Evolutionary conservation across 2,797 vertebrate genomes (phyloP), one percentile per base, ranked within the genome.

Genomic region (Sciurus vulgaris): DNA sequence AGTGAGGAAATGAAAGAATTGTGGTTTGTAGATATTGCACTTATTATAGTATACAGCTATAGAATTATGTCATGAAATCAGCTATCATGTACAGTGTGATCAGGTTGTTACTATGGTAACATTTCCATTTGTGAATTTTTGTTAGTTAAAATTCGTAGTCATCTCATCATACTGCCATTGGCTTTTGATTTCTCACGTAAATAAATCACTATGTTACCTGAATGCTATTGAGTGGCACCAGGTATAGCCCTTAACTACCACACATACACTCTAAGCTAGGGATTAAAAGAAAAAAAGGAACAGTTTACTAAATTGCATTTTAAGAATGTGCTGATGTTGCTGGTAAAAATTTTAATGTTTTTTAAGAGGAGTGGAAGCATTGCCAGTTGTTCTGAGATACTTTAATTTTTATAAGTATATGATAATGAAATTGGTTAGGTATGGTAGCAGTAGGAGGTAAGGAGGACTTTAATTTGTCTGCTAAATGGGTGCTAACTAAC

Each of bases 161-260:
- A 93, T 97, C 93, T 93, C 70, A 95, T 95, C 95, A 83, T 92
- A 41, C 73, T 94, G 92, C 78, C 86, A 89, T 89, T 97, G 95
- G 89, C 92, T 95, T 96, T 97, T 92, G 94, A 93, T 96, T 95
- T 95, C 84, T 89, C 82, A 95, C 96, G 95, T 98, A 97, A 98
- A 97, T 98, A 98, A 98, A 98, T 98, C 97, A 97, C 97, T 96
- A n/a, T 96, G 96, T 91, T 96, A 92, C 97, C 97, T 98, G 95
- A 87, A 67, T 98, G 95, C 93, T 97, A 93, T 97, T 98, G 98
- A 98, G 97, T 98, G 86, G 93, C 97, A 97, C 96, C 79, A 95
- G 83, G 82, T 56, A 70, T 41, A 93, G 77, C 96, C 96, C 94
- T 97, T 97, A 97, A 96, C 92, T 97, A 90, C 97, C 97, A 96